These are phyloP conservation scores for Reinhardtius hippoglossoides DNA, from an alignment of 2,113 vertebrate species.

Conservation along the genomic window DNA sequence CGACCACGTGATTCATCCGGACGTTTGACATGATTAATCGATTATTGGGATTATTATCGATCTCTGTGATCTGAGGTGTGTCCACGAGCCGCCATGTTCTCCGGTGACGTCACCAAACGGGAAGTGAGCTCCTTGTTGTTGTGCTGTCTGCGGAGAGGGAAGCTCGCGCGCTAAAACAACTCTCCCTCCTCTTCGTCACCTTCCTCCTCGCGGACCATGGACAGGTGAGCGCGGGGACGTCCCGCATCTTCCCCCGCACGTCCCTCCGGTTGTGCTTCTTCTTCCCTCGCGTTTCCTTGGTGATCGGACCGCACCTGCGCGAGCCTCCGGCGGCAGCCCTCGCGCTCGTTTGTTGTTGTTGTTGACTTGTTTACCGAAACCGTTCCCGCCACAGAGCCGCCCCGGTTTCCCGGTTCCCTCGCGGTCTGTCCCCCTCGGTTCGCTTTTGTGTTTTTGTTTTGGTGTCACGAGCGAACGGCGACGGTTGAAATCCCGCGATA, in stretches of 20 bases:
- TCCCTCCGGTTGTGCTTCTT: constrained; percentile 5
- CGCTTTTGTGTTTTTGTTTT: constrained; percentile 13
- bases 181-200: constrained; percentile 13
- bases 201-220: constrained; percentile 55
- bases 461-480: constrained; percentile 31
- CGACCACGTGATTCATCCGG: neutral
- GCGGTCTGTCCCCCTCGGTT: neutral
- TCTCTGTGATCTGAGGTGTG: constrained; percentile 49
- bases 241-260: neutral
- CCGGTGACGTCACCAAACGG: constrained; percentile 63
- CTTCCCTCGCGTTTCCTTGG: constrained; percentile 53
- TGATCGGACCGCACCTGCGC: constrained; percentile 61
- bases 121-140: constrained; percentile 65
- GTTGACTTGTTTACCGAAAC: constrained; percentile 31
- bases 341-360: constrained; percentile 34
- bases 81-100: constrained; percentile 63
- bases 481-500: constrained; percentile 54
- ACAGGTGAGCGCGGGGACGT: constrained; percentile 57
- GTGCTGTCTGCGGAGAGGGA: constrained; percentile 38
- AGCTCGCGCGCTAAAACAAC: constrained; percentile 41
- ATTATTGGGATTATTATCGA: constrained; percentile 7
- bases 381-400: neutral
- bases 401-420: neutral
- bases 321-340: constrained; percentile 9
- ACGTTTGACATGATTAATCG: neutral